These are phyloP conservation scores for Fundulus diaphanus DNA, from an alignment of 2,797 vertebrate genomes.

Conservation along the genomic window DNA sequence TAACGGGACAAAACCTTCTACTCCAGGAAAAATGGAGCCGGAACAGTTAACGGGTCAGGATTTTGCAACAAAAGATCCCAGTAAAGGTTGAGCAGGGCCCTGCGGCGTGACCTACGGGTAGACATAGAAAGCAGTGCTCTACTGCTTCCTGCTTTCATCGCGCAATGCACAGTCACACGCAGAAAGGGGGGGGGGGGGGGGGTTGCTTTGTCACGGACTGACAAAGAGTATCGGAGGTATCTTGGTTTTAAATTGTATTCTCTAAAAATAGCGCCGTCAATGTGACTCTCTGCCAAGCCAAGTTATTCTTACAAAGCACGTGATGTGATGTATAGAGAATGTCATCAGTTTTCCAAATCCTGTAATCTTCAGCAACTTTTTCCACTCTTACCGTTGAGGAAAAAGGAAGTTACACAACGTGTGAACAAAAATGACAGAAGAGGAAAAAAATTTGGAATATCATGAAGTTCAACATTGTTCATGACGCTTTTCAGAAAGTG, in stretches of 20 bases:
- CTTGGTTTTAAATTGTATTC: conserved; percentile 43
- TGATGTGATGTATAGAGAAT: conserved; percentile 38
- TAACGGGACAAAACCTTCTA: conserved; percentile 15
- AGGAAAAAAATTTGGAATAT: neutral
- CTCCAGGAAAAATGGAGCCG: conserved; percentile 1
- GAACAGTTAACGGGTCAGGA: conserved; percentile 6
- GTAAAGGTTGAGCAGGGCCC: conserved; percentile 46
- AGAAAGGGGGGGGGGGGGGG: too few relatives aligned
- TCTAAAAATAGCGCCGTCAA: conserved; percentile 63
- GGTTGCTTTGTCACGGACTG: conserved; percentile 53
- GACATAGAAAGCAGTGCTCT: conserved; percentile 32
- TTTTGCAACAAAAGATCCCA: conserved; percentile 29
- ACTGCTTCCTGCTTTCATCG: conserved; percentile 40
- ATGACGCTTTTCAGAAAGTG: too few relatives aligned
- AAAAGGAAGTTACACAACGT: neutral
- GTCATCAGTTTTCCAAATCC: conserved; percentile 10
- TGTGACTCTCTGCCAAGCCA: conserved; percentile 33
- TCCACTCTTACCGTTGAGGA: neutral
- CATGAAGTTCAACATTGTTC: too few relatives aligned
- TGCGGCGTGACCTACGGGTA: conserved; percentile 42
- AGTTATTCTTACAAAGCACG: conserved; percentile 57
- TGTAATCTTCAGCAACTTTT: neutral
- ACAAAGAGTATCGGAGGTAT: conserved; percentile 24
- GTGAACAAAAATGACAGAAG: neutral
- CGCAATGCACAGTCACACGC: conserved; percentile 40